phyloP scores from a whole-genome alignment of 2,888 invertebrate genomes.

The Smittia aterrima region DNA sequence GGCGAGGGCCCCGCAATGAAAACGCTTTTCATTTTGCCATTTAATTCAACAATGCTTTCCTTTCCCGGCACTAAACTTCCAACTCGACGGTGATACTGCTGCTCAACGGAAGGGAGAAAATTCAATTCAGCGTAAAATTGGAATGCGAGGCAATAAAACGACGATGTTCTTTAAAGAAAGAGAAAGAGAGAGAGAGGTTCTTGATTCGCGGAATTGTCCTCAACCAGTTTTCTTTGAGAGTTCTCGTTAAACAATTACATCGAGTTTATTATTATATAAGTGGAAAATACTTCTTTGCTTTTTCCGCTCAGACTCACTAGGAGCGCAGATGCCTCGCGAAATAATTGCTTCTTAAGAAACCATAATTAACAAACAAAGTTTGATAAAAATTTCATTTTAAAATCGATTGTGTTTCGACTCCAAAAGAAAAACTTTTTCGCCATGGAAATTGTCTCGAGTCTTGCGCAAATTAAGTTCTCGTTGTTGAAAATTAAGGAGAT shows the following conservation, averaged over 20 bases:
- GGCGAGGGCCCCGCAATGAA: conserved; percentile 27
- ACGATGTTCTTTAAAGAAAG: neutral
- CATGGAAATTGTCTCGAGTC: no score
- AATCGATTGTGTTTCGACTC: neutral
- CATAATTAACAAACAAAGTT: conserved; percentile 8
- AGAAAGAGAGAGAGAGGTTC: no score
- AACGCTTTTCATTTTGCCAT: conserved; percentile 35
- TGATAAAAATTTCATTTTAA: neutral
- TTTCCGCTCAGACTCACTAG: neutral
- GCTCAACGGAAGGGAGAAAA: neutral
- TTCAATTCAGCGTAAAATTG: conserved; percentile 24
- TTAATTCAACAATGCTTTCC: conserved; percentile 30
- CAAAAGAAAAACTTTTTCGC: no score
- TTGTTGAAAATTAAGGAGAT: no score
- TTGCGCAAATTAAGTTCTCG: no score
- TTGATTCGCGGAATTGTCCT: neutral
- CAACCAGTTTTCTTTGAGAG: conserved; percentile 10
- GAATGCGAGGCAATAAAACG: conserved; percentile 22
- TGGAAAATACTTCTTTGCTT: conserved; percentile 9
- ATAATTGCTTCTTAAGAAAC: conserved; percentile 1
- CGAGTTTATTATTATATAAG: conserved; percentile 21
- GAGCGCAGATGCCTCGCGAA: conserved; percentile 14
- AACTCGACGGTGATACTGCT: neutral
- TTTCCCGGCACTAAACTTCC: neutral
- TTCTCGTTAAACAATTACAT: conserved; percentile 10